Percentiles rank a stretch among this genome's conserved stretches.
phyloP scores from a whole-genome alignment of 2,888 invertebrate genomes.

The Theodoxus fluviatilis region DNA sequence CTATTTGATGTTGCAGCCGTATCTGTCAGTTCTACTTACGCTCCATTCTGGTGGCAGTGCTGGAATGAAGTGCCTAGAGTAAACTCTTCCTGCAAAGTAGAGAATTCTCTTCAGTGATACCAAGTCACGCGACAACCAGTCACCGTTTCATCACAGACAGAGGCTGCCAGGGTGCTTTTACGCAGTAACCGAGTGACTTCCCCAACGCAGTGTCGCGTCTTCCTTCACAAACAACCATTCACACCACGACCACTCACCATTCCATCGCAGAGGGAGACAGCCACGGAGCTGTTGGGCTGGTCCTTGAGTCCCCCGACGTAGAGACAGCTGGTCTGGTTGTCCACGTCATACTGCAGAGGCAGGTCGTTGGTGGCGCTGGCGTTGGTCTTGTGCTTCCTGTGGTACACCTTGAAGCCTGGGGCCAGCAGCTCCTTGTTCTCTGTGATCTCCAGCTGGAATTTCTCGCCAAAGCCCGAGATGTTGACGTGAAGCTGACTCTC shows the following conservation, averaged over 20 bases:
- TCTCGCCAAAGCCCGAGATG: constrained; percentile 42
- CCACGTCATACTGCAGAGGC: constrained; percentile 23
- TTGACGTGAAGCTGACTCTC: constrained; percentile 37
- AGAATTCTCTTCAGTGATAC: too few species aligned
- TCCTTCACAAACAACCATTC: neutral
- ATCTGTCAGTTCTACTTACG: too few species aligned
- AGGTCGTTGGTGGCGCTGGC: constrained; percentile 20
- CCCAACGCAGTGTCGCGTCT: neutral
- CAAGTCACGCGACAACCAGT: too few species aligned
- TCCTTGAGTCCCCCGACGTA: constrained; percentile 40
- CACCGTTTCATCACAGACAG: too few species aligned
- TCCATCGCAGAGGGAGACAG: constrained; percentile 48
- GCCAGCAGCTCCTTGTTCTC: constrained; percentile 46
- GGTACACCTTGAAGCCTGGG: constrained; percentile 51
- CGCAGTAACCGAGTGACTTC: neutral
- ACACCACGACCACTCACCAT: constrained; percentile 40
- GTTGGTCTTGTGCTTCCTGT: constrained; percentile 34
- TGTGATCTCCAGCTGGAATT: constrained; percentile 45
- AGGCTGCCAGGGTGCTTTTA: neutral
- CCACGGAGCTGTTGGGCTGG: constrained; percentile 36
- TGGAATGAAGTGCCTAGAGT: too few species aligned
- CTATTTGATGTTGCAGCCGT: too few species aligned
- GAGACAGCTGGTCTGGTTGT: constrained; percentile 35
- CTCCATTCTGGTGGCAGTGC: too few species aligned
- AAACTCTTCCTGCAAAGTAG: too few species aligned